phyloP scores from a whole-genome alignment of 2,797 vertebrate genomes.

The Lophius americanus region DNA sequence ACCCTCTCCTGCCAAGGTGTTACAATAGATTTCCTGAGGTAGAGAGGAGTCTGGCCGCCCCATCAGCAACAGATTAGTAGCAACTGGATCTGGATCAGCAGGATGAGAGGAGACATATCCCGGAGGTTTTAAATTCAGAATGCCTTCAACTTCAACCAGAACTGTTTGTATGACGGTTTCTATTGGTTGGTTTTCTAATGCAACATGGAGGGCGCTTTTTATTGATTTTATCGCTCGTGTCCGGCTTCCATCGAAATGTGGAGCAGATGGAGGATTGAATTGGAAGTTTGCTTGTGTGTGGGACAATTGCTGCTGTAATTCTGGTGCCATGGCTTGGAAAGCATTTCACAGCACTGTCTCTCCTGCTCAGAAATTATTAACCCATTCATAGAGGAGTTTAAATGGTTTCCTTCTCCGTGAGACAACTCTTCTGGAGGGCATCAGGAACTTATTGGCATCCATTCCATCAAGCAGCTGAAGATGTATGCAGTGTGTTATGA shows the following conservation, averaged over 20 bases:
- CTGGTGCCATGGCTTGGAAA: constrained; percentile 1
- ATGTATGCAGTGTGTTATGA: neutral
- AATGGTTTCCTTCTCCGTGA: neutral
- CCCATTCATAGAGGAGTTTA: constrained; percentile 1
- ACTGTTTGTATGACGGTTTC: too few relatives aligned
- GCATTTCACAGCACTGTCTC: neutral
- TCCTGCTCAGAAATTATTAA: constrained; percentile 7
- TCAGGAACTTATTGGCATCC: neutral
- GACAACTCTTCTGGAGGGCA: neutral
- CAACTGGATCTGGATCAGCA: constrained; percentile 8
- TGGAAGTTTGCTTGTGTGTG: neutral
- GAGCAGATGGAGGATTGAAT: neutral
- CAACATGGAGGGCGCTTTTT: too few relatives aligned
- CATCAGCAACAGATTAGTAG: neutral
- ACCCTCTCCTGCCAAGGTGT: too few relatives aligned
- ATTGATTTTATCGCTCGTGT: too few relatives aligned
- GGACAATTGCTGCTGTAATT: neutral
- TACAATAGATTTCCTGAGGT: too few relatives aligned
- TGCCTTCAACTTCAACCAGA: constrained; percentile 7
- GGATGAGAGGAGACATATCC: constrained; percentile 12
- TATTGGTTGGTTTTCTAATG: too few relatives aligned
- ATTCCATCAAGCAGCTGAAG: neutral
- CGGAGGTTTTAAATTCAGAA: constrained; percentile 4
- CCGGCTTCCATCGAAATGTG: constrained; percentile 7
- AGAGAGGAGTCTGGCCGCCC: too few relatives aligned